A percentile compares a stretch with the other conserved stretches of the same genome.
phyloP scores from a whole-genome alignment of 2,888 invertebrate species.

The Himalopsyche anomala region DNA sequence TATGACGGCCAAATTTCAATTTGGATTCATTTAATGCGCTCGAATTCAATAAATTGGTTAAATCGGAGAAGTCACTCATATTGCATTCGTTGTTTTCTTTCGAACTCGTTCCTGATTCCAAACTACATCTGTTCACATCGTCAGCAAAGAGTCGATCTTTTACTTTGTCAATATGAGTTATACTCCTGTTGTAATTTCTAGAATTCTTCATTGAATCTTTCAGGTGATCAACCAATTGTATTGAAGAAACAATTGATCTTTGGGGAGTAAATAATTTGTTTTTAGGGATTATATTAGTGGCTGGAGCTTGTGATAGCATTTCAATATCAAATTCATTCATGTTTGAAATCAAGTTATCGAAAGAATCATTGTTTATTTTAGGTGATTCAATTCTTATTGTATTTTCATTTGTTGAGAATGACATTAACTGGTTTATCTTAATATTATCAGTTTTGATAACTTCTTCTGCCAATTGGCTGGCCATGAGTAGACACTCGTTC shows the following conservation, averaged over 20 bases:
- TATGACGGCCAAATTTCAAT: slow-evolving; percentile 72
- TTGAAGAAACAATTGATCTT: slow-evolving; percentile 33
- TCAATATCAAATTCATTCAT: slow-evolving; percentile 75
- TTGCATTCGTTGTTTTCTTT: neutral
- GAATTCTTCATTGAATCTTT: slow-evolving; percentile 36
- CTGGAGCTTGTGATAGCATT: slow-evolving; percentile 71
- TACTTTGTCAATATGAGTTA: neutral
- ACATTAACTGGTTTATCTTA: slow-evolving; percentile 67
- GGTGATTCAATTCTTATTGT: slow-evolving; percentile 67
- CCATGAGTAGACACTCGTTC: slow-evolving; percentile 75
- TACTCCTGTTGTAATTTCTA: neutral
- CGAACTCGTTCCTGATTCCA: neutral
- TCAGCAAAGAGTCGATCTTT: neutral
- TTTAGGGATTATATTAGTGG: neutral
- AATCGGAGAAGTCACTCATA: slow-evolving; percentile 51
- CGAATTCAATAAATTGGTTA: slow-evolving; percentile 62
- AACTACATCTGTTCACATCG: neutral
- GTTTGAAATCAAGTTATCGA: slow-evolving; percentile 74
- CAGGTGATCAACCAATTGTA: neutral
- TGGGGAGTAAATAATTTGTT: neutral
- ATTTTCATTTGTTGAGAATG: slow-evolving; percentile 60
- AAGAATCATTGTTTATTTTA: slow-evolving; percentile 73
- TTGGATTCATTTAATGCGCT: slow-evolving; percentile 67
- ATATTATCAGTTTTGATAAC: slow-evolving; percentile 67
- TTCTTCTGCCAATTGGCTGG: slow-evolving; percentile 75